A percentile compares a stretch with the other conserved stretches of the same genome.
These are phyloP conservation scores for Pteropus rufus DNA, from an alignment of 2,797 vertebrate genomes.

Conservation along the genomic window DNA sequence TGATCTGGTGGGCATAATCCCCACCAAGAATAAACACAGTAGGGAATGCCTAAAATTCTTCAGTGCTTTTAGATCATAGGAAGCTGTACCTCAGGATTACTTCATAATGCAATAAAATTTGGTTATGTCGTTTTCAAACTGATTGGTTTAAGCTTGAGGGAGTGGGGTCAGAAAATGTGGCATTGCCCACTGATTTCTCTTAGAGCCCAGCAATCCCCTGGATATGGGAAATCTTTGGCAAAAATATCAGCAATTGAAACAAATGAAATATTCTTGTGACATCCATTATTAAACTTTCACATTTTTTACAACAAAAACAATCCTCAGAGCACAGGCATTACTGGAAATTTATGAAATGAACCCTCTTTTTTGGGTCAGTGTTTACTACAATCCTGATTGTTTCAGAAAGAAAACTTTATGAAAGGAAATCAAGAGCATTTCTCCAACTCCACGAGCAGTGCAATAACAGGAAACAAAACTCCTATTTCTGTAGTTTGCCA, in stretches of 20 bases:
- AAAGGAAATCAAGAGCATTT: slow-evolving; percentile 85
- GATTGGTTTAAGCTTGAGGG: not conserved
- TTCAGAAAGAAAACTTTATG: slow-evolving; percentile 84
- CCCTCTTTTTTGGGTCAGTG: slow-evolving; percentile 81
- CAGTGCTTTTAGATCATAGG: not conserved
- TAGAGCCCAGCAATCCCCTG: not conserved
- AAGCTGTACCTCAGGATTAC: not conserved
- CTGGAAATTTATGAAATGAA: slow-evolving; percentile 83
- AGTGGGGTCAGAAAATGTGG: not conserved
- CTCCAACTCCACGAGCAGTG: slow-evolving; percentile 79
- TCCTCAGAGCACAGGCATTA: slow-evolving; percentile 75
- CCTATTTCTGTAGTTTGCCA: slow-evolving; percentile 87
- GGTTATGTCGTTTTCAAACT: not conserved
- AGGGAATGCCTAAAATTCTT: not conserved
- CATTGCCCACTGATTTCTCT: not conserved
- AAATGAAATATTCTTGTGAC: slow-evolving; percentile 64
- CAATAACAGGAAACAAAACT: slow-evolving; percentile 95
- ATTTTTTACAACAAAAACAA: slow-evolving; percentile 79
- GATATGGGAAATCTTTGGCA: slow-evolving; percentile 58
- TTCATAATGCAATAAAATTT: not conserved
- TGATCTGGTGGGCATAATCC: not conserved
- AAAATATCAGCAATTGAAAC: slow-evolving; percentile 58
- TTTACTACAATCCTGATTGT: slow-evolving; percentile 84
- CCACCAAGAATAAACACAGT: not conserved
- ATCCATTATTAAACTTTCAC: slow-evolving; percentile 74